These are phyloP conservation scores for Hydrolagus colliei DNA, from an alignment of 2,797 vertebrate genomes.

Conservation along the genomic window DNA sequence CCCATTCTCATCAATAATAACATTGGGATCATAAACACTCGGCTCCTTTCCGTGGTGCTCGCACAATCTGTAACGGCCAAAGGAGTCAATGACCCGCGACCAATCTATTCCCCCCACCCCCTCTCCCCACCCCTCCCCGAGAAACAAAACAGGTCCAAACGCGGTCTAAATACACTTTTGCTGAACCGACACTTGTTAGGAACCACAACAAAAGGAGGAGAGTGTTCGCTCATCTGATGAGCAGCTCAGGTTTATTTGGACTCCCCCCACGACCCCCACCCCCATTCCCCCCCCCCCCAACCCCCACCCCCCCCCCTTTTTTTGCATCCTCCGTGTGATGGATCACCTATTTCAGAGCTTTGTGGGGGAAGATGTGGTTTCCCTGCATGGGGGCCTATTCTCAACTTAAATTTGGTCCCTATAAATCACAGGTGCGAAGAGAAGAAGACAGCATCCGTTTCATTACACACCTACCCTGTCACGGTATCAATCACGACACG, in stretches of 20 bases:
- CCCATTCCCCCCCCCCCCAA: too few relatives aligned
- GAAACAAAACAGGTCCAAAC: conserved; percentile 83
- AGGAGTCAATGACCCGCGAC: conserved; percentile 95
- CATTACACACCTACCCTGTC: conserved; percentile 73
- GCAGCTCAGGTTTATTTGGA: conserved; percentile 79
- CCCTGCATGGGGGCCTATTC: conserved; percentile 74
- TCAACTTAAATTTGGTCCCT: conserved; percentile 79
- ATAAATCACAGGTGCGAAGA: conserved; percentile 71
- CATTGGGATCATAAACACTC: neutral
- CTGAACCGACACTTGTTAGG: conserved; percentile 99
- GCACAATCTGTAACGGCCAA: neutral
- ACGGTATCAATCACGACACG: conserved; percentile 71
- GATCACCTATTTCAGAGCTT: conserved; percentile 82
- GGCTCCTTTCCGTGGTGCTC: neutral
- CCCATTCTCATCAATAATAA: neutral
- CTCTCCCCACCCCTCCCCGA: too few relatives aligned
- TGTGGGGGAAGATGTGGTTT: conserved; percentile 69
- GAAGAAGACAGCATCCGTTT: conserved; percentile 71
- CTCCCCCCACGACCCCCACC: conserved; percentile 49
- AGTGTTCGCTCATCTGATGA: conserved; percentile 94
- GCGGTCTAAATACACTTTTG: conserved; percentile 99
- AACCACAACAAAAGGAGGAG: conserved; percentile 87
- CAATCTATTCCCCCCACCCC: conserved; percentile 76
- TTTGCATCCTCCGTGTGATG: conserved; percentile 92
- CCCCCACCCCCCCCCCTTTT: too few relatives aligned